These are phyloP conservation scores for Microtus richardsoni DNA, from an alignment of 2,113 vertebrate genomes.

Conservation along the genomic window DNA sequence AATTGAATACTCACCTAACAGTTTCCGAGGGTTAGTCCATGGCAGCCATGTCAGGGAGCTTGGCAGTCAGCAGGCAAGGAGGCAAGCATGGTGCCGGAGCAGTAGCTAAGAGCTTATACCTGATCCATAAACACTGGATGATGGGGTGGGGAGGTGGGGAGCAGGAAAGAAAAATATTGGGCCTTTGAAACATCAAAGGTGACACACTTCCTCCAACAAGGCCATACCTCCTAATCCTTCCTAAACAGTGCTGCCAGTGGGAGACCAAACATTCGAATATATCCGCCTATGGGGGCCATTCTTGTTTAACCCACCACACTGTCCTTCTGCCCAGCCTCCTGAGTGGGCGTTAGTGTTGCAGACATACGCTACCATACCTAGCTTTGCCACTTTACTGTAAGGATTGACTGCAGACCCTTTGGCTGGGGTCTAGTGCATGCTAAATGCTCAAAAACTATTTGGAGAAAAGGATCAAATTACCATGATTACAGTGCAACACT, in stretches of 20 bases:
- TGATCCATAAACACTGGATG: background rate
- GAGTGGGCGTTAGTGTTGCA: background rate
- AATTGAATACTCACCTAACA: background rate
- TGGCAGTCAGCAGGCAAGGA: background rate
- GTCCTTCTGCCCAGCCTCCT: background rate
- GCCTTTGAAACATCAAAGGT: background rate
- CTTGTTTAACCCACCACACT: background rate
- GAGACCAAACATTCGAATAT: background rate
- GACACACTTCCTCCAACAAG: background rate
- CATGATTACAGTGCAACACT: background rate
- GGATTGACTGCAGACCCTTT: background rate
- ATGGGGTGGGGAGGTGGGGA: background rate
- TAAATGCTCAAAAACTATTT: slow-evolving; percentile 11
- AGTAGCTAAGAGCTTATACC: background rate
- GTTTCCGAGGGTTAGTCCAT: background rate
- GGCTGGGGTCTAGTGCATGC: background rate
- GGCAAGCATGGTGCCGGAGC: background rate
- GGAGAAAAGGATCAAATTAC: background rate
- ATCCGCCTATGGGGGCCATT: background rate
- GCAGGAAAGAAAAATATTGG: background rate
- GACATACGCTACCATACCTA: too few relatives aligned
- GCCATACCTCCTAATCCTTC: too few relatives aligned
- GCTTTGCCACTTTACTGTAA: background rate
- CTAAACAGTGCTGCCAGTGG: background rate
- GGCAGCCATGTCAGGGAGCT: background rate